Conservation (phyloP, 2,113 vertebrate species). For the Hypanus sabinus region DNA sequence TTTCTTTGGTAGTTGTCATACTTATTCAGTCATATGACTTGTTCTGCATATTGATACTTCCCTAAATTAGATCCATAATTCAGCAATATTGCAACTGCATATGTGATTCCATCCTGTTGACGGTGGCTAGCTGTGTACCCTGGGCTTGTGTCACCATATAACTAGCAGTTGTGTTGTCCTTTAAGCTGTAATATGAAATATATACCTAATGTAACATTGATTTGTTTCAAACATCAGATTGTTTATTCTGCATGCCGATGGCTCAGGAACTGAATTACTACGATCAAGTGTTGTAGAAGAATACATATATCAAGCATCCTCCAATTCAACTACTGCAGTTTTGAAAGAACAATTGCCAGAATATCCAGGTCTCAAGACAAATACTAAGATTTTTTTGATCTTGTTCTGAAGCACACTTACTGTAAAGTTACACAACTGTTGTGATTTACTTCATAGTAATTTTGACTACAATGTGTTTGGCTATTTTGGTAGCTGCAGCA, state of each 20-base stretch:
- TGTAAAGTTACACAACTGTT: background rate
- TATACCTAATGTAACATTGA: background rate
- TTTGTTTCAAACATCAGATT: slow-evolving; percentile 56
- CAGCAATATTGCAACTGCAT: background rate
- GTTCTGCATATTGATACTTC: background rate
- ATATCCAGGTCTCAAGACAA: slow-evolving; percentile 53
- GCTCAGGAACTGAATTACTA: slow-evolving; percentile 83
- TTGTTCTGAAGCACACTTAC: background rate
- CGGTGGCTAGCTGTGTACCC: too few relatives aligned
- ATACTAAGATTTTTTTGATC: background rate
- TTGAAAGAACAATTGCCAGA: slow-evolving; percentile 70
- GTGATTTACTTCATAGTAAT: background rate
- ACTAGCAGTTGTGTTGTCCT: background rate
- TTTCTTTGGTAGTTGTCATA: background rate
- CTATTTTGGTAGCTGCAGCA: background rate
- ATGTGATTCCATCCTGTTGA: background rate
- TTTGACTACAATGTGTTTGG: background rate
- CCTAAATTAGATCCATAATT: background rate
- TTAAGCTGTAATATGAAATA: background rate
- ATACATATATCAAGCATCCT: slow-evolving; percentile 53
- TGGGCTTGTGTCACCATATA: too few relatives aligned
- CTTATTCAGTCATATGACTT: background rate
- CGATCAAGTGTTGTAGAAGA: slow-evolving; percentile 57
- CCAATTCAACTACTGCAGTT: slow-evolving; percentile 60
- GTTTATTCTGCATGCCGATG: slow-evolving; percentile 68